Evolutionary conservation across 2,888 invertebrate genomes (phyloP), one percentile per base, ranked within the genome.

Genomic region (Chrysodeixis includens): DNA sequence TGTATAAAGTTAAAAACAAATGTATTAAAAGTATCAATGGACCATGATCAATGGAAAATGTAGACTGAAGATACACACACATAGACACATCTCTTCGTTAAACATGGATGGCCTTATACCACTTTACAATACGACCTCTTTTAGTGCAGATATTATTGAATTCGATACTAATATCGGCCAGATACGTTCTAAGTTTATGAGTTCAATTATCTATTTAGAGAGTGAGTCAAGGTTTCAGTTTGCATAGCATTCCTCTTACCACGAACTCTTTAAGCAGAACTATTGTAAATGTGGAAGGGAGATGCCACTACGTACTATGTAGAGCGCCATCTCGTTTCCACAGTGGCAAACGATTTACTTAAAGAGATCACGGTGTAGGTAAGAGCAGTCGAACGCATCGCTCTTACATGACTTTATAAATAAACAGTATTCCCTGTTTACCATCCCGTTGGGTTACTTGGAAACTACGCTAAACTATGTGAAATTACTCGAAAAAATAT

Each of bases 141-240:
- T 40, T 49, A 49, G 30, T 68, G 52, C 26, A 49, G 68, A 59
- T 70, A 63, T 68, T 71, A 69, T 72, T 79, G 62, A 69, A 78
- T 74, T 68, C 63, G 74, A 71, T 67, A 70, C 40, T 67, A 74
- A 78, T 77, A 75, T 61, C 68, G 53, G 74, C 44, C 74, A 79
- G 70, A 74, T 74, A 59, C 66, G 59, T 66, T 57, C 71, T 72
- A 78, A 75, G 76, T 83, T 83, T 79, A 83, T 74, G 78, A 82
- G 82, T 86, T 84, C 83, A 83, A 81, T 83, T 81, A 82, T 88
- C 88, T 90, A 90, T 90, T 90, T 82, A 69, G 81, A 85, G 88
- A 90, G 74, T 87, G 83, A 90, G 89, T 89, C 90, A 90, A 90
- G 90, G 90, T 87, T 84, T 64, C 51, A 54, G 61, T 62, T 71